These are phyloP conservation scores for Diploscapter pachys DNA, from an alignment of 1,140 invertebrate genomes.

Conservation along the genomic window DNA sequence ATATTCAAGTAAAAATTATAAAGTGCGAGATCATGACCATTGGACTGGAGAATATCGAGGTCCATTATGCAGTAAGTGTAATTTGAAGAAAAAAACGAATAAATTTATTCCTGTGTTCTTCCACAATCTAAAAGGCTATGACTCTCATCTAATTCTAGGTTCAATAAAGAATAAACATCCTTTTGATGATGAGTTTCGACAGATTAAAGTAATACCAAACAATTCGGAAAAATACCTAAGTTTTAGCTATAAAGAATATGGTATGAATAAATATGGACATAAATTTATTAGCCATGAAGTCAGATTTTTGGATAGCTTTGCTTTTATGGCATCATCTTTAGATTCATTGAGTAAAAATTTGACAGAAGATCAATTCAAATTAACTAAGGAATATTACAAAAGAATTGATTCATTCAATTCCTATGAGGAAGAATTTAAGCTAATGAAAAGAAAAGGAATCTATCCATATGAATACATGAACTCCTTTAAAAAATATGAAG, in stretches of 20 bases:
- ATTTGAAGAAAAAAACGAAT: constrained; percentile 6
- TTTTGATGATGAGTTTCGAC: constrained; percentile 2
- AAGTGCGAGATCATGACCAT: constrained; percentile 31
- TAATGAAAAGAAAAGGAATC: constrained; percentile 49
- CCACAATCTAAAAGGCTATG: constrained; percentile 36
- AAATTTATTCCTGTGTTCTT: constrained; percentile 23
- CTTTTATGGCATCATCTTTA: constrained; percentile 14
- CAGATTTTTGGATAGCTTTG: constrained; percentile 36
- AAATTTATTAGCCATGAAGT: constrained; percentile 34
- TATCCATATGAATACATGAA: constrained; percentile 56
- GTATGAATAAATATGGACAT: neutral
- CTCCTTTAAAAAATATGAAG: constrained; percentile 42
- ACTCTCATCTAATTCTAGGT: constrained; percentile 33
- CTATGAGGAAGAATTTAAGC: constrained; percentile 18
- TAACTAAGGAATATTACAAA: constrained; percentile 24
- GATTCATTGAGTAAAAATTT: constrained; percentile 16
- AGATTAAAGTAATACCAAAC: constrained; percentile 28
- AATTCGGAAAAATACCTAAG: constrained; percentile 37
- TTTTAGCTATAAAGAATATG: constrained; percentile 20
- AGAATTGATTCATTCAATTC: no score
- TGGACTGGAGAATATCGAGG: constrained; percentile 16
- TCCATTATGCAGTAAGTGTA: constrained; percentile 16
- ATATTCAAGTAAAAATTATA: no score
- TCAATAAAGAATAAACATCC: constrained; percentile 20
- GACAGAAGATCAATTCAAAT: constrained; percentile 18